Evolutionary conservation across 2,113 vertebrate species (phyloP).

Genomic region (Nothocercus julius): DNA sequence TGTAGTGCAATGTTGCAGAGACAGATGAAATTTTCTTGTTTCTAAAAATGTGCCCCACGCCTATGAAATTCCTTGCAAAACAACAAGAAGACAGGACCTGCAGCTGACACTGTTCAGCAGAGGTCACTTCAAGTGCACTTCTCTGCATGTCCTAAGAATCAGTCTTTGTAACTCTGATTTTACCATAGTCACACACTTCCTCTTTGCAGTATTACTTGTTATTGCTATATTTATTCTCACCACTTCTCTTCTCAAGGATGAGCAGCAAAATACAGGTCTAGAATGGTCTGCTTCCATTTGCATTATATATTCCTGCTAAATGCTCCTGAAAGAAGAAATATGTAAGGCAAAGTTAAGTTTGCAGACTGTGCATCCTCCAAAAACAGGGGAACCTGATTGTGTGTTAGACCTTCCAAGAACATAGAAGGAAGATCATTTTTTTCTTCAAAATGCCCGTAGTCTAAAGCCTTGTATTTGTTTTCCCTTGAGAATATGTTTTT

Average conservation of each 20-base stretch:
- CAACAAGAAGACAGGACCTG: not conserved
- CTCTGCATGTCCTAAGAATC: not conserved
- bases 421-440: not conserved
- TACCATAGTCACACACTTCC: not conserved
- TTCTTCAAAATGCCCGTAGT: not conserved
- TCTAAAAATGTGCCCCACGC: not conserved
- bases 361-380: fast-evolving
- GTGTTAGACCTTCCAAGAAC: not conserved
- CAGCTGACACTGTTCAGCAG: not conserved
- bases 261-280: not conserved
- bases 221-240: not conserved
- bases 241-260: not conserved
- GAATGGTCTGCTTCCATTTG: not conserved
- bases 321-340: not conserved
- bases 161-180: not conserved
- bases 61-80: not conserved
- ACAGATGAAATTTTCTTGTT: not conserved
- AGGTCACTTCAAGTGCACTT: not conserved
- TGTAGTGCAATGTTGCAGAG: not conserved
- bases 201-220: not conserved
- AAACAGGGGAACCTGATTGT: not conserved
- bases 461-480: not conserved
- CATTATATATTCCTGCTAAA: not conserved
- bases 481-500: not conserved
- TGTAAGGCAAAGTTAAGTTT: not conserved